Evolutionary conservation across 1,140 invertebrate species (phyloP).

Genomic region (Caenorhabditis brenneri): DNA sequence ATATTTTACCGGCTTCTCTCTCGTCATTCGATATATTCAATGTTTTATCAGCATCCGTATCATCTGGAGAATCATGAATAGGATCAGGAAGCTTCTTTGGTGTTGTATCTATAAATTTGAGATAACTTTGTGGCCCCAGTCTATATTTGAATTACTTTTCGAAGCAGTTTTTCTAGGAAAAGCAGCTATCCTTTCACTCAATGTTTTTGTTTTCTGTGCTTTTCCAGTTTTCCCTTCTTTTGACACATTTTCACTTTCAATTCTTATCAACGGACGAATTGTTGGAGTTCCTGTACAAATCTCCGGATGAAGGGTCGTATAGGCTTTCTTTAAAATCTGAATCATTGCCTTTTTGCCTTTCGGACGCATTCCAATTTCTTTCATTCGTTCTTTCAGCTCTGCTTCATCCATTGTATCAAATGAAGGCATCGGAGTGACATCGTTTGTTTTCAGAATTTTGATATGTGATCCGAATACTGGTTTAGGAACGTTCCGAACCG

Average conservation of each 20-base stretch:
- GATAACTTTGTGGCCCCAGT: background rate
- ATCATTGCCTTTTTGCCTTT: slow-evolving; percentile 22
- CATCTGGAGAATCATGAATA: background rate
- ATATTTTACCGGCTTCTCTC: background rate
- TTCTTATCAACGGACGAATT: background rate
- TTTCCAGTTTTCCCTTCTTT: background rate
- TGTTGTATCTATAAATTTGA: background rate
- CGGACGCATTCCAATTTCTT: background rate
- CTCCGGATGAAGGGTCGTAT: background rate
- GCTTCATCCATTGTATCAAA: slow-evolving; percentile 2
- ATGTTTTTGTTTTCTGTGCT: background rate
- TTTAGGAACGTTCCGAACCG: background rate
- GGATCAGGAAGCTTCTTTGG: background rate
- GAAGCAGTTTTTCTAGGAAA: background rate
- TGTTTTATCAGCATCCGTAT: background rate
- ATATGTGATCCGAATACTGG: slow-evolving; percentile 4
- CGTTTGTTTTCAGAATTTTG: slow-evolving; percentile 13
- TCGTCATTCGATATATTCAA: slow-evolving; percentile 21
- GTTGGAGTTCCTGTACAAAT: slow-evolving; percentile 1
- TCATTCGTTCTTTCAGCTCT: slow-evolving; percentile 22
- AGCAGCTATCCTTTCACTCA: background rate
- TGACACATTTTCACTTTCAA: background rate
- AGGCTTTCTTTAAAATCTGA: slow-evolving; percentile 2
- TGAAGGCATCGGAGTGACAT: slow-evolving; percentile 7
- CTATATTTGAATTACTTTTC: background rate